phyloP scores from a whole-genome alignment of 1,140 invertebrate species.

The Tetragnatha versicolor region DNA sequence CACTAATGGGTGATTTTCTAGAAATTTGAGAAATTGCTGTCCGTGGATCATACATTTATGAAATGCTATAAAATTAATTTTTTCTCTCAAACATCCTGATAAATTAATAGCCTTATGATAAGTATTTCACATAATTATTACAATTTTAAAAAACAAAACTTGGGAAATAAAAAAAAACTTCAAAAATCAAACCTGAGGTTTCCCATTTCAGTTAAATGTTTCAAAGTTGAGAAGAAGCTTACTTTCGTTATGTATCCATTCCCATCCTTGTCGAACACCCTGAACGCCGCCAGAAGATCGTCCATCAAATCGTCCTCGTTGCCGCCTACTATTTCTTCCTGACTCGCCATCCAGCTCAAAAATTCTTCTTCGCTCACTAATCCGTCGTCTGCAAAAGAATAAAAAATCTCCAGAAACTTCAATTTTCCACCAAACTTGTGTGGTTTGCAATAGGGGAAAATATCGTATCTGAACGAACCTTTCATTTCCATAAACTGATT shows the following conservation, averaged over 20 bases:
- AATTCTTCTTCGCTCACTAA: slow-evolving; percentile 60
- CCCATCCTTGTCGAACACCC: slow-evolving; percentile 78
- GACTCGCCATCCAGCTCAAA: slow-evolving; percentile 58
- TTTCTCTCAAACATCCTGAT: too few relatives aligned
- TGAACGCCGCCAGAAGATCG: slow-evolving; percentile 78
- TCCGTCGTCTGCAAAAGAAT: slow-evolving; percentile 53
- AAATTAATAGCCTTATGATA: too few relatives aligned
- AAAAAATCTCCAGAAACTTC: neutral
- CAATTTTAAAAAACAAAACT: too few relatives aligned
- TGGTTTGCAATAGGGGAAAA: neutral
- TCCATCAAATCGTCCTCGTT: slow-evolving; percentile 61
- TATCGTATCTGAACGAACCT: neutral
- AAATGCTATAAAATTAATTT: too few relatives aligned
- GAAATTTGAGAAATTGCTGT: too few relatives aligned
- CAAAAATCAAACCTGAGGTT: too few relatives aligned
- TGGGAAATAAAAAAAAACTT: too few relatives aligned
- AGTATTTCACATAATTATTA: too few relatives aligned
- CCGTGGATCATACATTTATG: too few relatives aligned
- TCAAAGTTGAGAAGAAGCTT: neutral
- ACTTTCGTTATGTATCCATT: slow-evolving; percentile 76
- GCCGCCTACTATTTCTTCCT: slow-evolving; percentile 13
- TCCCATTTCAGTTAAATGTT: too few relatives aligned
- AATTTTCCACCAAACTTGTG: neutral
- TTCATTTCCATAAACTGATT: neutral
- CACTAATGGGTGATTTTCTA: too few relatives aligned